These are phyloP conservation scores for Bilobella aurantiaca DNA, from an alignment of 1,140 invertebrate genomes.

Conservation along the genomic window DNA sequence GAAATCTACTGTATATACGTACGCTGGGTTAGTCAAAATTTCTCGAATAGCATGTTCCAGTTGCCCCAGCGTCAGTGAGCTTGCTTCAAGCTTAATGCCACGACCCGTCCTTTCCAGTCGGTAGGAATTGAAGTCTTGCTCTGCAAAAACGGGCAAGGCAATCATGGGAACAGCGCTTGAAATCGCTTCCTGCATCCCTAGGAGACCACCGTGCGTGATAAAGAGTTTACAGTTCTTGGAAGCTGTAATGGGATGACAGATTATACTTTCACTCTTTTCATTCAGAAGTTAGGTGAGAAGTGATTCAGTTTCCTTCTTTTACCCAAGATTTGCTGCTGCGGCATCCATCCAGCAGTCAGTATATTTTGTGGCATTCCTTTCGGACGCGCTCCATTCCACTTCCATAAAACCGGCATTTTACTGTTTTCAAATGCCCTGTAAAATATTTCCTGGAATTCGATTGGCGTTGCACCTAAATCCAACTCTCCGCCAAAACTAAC, in stretches of 20 bases:
- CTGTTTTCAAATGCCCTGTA: slow-evolving; percentile 17
- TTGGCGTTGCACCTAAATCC: not conserved
- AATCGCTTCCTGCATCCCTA: slow-evolving; percentile 40
- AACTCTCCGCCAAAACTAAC: slow-evolving; percentile 13
- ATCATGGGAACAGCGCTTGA: slow-evolving; percentile 40
- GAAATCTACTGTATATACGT: not conserved
- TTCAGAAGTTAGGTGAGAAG: not conserved
- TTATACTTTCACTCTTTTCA: not conserved
- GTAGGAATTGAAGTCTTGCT: slow-evolving; percentile 37
- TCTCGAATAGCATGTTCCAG: slow-evolving; percentile 23
- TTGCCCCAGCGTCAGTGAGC: slow-evolving; percentile 5
- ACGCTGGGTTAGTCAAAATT: slow-evolving; percentile 11
- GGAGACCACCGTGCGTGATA: slow-evolving; percentile 42
- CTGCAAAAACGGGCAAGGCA: slow-evolving; percentile 39
- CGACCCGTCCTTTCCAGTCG: slow-evolving; percentile 16
- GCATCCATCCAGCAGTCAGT: slow-evolving; percentile 25
- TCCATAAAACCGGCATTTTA: slow-evolving; percentile 28
- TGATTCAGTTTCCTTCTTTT: not conserved
- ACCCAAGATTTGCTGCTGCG: slow-evolving; percentile 33
- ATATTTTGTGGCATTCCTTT: slow-evolving; percentile 27
- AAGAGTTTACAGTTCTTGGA: slow-evolving; percentile 40
- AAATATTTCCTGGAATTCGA: slow-evolving; percentile 14
- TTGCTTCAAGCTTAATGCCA: slow-evolving; percentile 22
- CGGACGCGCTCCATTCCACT: slow-evolving; percentile 25
- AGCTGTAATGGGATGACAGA: not conserved